These are phyloP conservation scores for Loxodonta africana DNA, from an alignment of 2,113 vertebrate species.

Conservation along the genomic window DNA sequence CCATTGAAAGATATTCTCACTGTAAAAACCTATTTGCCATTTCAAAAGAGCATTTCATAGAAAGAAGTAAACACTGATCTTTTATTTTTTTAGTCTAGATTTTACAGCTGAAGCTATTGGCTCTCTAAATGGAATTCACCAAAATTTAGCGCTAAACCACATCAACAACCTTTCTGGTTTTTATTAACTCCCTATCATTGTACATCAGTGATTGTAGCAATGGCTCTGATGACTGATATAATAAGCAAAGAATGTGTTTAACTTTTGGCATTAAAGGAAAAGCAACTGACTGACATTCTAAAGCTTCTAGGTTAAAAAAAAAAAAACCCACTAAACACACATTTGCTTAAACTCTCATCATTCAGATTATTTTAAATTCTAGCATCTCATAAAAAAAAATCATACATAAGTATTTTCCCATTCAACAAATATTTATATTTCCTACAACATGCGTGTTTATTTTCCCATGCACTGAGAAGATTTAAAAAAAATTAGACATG, in stretches of 20 bases:
- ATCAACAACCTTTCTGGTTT: slow-evolving; percentile 14
- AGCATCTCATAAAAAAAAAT: background rate
- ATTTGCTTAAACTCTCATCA: background rate
- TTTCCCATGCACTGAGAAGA: background rate
- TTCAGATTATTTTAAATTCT: slow-evolving; percentile 45
- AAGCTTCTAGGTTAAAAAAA: slow-evolving; percentile 1
- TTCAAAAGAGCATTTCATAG: slow-evolving; percentile 68
- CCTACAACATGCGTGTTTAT: background rate
- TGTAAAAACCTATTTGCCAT: slow-evolving; percentile 49
- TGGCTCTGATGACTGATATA: slow-evolving; percentile 12
- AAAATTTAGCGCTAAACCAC: slow-evolving; percentile 65
- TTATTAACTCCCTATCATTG: slow-evolving; percentile 32
- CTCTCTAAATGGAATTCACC: slow-evolving; percentile 83
- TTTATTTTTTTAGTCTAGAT: slow-evolving; percentile 82
- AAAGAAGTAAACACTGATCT: slow-evolving; percentile 77
- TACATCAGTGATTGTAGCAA: slow-evolving; percentile 44
- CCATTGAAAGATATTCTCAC: background rate
- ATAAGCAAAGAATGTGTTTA: slow-evolving; percentile 48
- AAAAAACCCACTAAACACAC: background rate
- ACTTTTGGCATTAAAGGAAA: slow-evolving; percentile 52
- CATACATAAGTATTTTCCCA: background rate
- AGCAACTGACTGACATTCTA: background rate
- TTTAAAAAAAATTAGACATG: background rate
- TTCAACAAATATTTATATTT: slow-evolving; percentile 12
- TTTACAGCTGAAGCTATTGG: slow-evolving; percentile 84